These are phyloP conservation scores for Tiphia femorata DNA, from an alignment of 2,888 invertebrate species.

Conservation along the genomic window DNA sequence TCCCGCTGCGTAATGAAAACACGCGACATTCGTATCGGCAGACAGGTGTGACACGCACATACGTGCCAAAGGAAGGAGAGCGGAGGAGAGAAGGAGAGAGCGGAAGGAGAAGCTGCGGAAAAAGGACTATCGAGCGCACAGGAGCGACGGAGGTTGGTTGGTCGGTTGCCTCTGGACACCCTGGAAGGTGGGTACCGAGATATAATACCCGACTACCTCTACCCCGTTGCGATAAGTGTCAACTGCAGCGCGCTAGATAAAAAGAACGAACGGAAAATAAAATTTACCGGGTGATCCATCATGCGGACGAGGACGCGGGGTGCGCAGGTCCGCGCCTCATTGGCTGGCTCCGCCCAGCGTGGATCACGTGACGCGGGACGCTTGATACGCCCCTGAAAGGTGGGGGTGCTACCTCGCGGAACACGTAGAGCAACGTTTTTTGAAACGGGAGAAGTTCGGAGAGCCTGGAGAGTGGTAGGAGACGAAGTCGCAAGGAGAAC, in stretches of 20 bases:
- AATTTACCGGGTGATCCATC: conserved; percentile 66
- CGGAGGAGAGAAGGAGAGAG: conserved; percentile 19
- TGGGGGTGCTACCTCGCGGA: conserved; percentile 34
- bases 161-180: conserved; percentile 24
- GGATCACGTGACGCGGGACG: conserved; percentile 52
- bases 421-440: conserved; percentile 23
- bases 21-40: conserved; percentile 37
- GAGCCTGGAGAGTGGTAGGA: neutral
- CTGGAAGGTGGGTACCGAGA: conserved; percentile 50
- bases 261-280: conserved; percentile 63
- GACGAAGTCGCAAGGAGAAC: no score
- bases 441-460: neutral
- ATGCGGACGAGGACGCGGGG: conserved; percentile 58
- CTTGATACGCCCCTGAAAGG: conserved; percentile 32
- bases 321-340: conserved; percentile 49
- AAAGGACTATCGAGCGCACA: conserved; percentile 35
- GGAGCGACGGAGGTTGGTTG: conserved; percentile 25
- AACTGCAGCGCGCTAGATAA: conserved; percentile 68
- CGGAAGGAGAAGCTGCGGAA: conserved; percentile 17
- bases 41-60: conserved; percentile 58
- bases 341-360: conserved; percentile 58
- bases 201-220: conserved; percentile 50
- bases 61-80: conserved; percentile 11
- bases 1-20: conserved; percentile 54
- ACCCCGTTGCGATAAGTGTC: conserved; percentile 62